Evolutionary conservation across 2,888 invertebrate species (phyloP).

Genomic region (Hirtodrosophila trivittata): DNA sequence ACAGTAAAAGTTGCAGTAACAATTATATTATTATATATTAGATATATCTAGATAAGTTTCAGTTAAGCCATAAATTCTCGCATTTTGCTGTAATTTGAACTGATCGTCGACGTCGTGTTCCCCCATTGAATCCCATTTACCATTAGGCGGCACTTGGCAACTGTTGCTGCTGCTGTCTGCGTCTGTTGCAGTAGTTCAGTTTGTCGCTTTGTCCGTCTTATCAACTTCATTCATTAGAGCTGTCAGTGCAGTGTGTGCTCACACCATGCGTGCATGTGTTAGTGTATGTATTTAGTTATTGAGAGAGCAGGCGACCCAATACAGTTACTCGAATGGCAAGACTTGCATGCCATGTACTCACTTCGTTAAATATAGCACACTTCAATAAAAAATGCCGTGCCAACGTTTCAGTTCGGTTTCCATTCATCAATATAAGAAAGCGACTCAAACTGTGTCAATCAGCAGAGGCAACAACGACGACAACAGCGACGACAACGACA

Average conservation of each 20-base stretch:
- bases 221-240: constrained; percentile 79
- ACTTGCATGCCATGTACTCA: constrained; percentile 67
- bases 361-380: constrained; percentile 78
- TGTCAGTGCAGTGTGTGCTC: constrained; percentile 43
- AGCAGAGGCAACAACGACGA: constrained; percentile 27
- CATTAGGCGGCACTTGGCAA: constrained; percentile 48
- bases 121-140: constrained; percentile 36
- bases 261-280: constrained; percentile 4
- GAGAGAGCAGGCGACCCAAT: constrained; percentile 51
- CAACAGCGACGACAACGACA: constrained; percentile 10
- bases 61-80: constrained; percentile 4
- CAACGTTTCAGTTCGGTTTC: constrained; percentile 61
- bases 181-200: constrained; percentile 33
- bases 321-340: constrained; percentile 70
- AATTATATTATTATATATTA: too few species aligned
- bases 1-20: too few species aligned
- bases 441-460: constrained; percentile 62
- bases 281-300: constrained; percentile 32
- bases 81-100: constrained; percentile 21
- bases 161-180: constrained; percentile 19
- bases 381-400: constrained; percentile 67
- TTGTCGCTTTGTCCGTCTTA: constrained; percentile 55
- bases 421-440: constrained; percentile 70
- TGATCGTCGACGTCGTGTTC: constrained; percentile 22
- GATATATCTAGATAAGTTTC: not conserved